phyloP scores from a whole-genome alignment of 2,888 invertebrate species.

The Hedychridium roseum region DNA sequence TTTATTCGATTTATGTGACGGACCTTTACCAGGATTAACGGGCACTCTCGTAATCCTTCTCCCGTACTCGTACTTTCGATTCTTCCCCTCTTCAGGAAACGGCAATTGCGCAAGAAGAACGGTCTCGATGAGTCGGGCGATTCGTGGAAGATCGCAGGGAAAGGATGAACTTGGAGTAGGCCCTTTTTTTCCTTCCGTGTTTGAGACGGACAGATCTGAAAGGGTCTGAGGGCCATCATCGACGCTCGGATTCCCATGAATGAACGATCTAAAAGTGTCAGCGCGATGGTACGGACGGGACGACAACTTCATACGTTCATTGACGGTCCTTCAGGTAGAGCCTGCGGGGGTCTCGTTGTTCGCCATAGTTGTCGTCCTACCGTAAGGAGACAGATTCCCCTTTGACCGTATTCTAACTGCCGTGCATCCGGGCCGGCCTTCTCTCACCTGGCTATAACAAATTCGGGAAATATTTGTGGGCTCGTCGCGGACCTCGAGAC shows the following conservation, averaged over 20 bases:
- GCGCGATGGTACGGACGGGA: constrained; percentile 23
- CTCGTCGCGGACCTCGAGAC: constrained; percentile 27
- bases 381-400: constrained; percentile 29
- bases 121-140: no score
- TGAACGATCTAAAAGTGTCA: constrained; percentile 25
- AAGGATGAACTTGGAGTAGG: no score
- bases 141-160: no score
- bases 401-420: constrained; percentile 35
- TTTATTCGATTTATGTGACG: no score
- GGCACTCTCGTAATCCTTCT: no score
- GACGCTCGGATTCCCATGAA: constrained; percentile 18
- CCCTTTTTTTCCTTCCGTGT: no score
- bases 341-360: constrained; percentile 22
- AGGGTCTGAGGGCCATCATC: no score
- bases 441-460: constrained; percentile 58
- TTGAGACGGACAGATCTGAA: no score
- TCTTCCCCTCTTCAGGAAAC: no score
- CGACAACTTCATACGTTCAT: constrained; percentile 39
- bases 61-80: no score
- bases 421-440: constrained; percentile 51
- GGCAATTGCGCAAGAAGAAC: no score
- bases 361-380: constrained; percentile 17
- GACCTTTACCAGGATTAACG: no score
- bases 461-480: constrained; percentile 49
- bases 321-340: constrained; percentile 33